Conservation (phyloP, 2,888 invertebrate genomes). For the Calameuta idolon region DNA sequence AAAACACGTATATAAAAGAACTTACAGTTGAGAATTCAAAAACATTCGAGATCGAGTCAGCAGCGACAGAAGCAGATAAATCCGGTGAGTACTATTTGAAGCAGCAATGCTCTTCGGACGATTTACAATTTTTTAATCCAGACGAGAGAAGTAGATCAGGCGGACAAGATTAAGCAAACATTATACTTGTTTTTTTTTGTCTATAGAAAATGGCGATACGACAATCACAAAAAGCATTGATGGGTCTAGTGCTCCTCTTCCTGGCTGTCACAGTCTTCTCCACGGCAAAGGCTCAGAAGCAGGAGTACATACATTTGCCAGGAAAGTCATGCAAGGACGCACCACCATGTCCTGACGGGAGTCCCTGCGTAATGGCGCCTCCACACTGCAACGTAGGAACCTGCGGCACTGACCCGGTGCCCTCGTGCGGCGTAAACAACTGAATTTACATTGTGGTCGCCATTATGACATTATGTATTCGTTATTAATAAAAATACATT, state of each 20-base stretch:
- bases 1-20: not conserved
- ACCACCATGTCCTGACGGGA: conserved; percentile 44
- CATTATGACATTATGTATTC: not conserved
- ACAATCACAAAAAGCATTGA: not conserved
- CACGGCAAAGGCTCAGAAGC: conserved; percentile 15
- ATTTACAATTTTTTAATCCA: not conserved
- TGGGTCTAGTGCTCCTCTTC: not conserved
- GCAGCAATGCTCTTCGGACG: not conserved
- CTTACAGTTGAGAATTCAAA: not conserved
- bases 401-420: conserved; percentile 43
- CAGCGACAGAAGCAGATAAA: not conserved
- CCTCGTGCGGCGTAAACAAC: conserved; percentile 36
- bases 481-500: not conserved
- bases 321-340: conserved; percentile 48
- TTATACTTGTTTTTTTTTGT: not conserved
- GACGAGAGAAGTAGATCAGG: not conserved
- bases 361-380: conserved; percentile 45
- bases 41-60: not conserved
- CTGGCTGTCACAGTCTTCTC: not conserved
- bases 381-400: conserved; percentile 45
- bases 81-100: not conserved
- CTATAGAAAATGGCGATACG: conserved; percentile 29
- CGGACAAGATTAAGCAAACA: not conserved
- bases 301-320: conserved; percentile 50
- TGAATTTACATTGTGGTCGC: conserved; percentile 14